These are phyloP conservation scores for Erebia epiphron DNA, from an alignment of 2,888 invertebrate genomes.

Conservation along the genomic window DNA sequence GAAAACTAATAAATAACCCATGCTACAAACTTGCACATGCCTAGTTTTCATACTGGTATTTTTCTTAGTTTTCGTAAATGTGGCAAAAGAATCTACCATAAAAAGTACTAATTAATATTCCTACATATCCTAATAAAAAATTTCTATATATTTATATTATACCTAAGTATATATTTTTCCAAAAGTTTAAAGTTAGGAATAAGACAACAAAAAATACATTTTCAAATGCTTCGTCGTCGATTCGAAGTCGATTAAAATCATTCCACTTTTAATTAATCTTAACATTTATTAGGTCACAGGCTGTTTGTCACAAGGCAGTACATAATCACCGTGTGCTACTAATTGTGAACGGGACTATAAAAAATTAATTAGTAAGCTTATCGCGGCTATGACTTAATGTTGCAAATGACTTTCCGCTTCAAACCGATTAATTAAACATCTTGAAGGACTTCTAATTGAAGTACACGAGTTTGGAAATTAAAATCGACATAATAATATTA, in stretches of 20 bases:
- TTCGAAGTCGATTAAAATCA: not conserved
- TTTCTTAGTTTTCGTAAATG: no score
- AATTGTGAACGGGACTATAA: conserved; percentile 72
- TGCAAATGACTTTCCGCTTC: conserved; percentile 54
- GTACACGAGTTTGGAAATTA: conserved; percentile 8
- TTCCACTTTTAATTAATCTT: conserved; percentile 53
- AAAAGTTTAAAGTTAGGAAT: no score
- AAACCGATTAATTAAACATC: conserved; percentile 56
- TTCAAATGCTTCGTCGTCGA: not conserved
- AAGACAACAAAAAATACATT: not conserved
- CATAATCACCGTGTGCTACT: conserved; percentile 59
- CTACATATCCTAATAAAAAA: no score
- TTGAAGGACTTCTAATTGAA: conserved; percentile 33
- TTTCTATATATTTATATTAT: no score
- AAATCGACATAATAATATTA: not conserved
- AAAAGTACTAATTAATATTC: no score
- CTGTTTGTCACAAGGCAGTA: conserved; percentile 58
- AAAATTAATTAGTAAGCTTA: conserved; percentile 70
- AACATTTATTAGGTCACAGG: conserved; percentile 55
- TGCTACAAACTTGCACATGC: no score
- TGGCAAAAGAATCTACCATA: no score
- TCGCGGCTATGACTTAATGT: conserved; percentile 64
- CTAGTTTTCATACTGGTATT: no score
- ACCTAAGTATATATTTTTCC: no score
- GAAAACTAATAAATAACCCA: no score